Evolutionary conservation across 2,113 vertebrate species (phyloP).

Genomic region (Hydropotes inermis): DNA sequence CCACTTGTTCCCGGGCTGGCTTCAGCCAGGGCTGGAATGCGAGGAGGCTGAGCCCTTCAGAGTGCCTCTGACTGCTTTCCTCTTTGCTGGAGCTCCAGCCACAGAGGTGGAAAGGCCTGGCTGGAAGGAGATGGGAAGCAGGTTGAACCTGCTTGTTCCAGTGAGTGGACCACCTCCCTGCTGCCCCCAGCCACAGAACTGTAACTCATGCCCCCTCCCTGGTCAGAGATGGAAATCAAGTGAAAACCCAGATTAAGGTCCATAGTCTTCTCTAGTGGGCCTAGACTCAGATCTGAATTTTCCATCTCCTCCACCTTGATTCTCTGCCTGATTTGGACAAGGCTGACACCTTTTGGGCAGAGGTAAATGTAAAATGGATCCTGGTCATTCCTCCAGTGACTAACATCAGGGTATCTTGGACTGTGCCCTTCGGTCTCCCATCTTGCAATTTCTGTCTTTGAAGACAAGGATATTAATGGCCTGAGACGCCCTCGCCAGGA

Average conservation of each 20-base stretch:
- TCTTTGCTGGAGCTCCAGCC: neutral
- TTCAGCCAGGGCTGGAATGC: neutral
- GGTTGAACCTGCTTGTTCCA: neutral
- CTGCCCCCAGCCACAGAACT: neutral
- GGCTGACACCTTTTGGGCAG: neutral
- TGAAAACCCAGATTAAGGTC: neutral
- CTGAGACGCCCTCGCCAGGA: neutral
- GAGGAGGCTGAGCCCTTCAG: neutral
- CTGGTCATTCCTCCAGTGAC: neutral
- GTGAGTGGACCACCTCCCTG: neutral
- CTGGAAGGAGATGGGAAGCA: neutral
- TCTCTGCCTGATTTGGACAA: neutral
- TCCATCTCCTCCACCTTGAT: neutral
- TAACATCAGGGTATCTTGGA: neutral
- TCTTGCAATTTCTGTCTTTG: neutral
- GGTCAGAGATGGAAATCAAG: neutral
- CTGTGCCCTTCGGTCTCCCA: neutral
- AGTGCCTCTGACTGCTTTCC: neutral
- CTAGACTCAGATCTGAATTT: neutral
- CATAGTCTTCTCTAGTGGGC: neutral
- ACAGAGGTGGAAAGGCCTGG: neutral
- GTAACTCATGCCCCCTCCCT: neutral
- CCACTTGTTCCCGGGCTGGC: slow-evolving; percentile 63
- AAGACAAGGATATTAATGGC: neutral
- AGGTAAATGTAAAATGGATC: neutral